Base-by-base conservation (phyloP, 2,797 vertebrate species). In the Sebastes hubbsi region DNA sequence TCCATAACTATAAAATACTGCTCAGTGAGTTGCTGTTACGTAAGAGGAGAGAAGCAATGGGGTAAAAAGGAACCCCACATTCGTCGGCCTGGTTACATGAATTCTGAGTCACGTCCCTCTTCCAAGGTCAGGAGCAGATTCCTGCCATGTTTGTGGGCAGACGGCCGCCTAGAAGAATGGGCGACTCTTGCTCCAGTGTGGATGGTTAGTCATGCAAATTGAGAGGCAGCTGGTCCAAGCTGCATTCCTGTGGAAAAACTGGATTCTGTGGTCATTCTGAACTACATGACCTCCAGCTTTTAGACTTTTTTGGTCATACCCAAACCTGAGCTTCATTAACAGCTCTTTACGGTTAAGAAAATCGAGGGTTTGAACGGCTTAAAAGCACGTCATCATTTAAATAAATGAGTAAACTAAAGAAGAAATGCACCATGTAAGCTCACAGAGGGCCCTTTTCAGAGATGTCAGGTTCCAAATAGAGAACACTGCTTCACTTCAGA, bases 131-230 rank as follows among this genome's bases (percentile, higher is more conserved):
- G 70, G 25, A 60, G 32, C 79, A 55, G 86, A 94, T 93, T 92
- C 90, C 88, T 90, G 78, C 72, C 82, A 63, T 91, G 88, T 73
- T 87, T 94, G 93, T 93, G 92, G 93, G 87, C 65, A 81, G 86
- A 46, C 49, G 1, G 80, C 61, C 11, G 71, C 56, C 61, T 66
- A 20, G 46, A 82, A 89, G 84, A 90, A 87, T 66, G 82, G 62
- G 1, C 6, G 13, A 71, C 63, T 90, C 80, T 87, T 78, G 73
- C 72, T 84, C 62, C 59, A 63, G 56, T 56, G 67, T 34, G 77
- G 82, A 83, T 12, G 63, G 63, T 68, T 66, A 82, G 65, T 72
- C 73, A 70, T 84, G 80, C 78, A 91, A 83, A 87, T 66, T 77
- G 76, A 80, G 73, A 82, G 58, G 78, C 75, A 70, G 63, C 78